Evolutionary conservation across 2,888 invertebrate genomes (phyloP).

Genomic region (Eilema griseolum): DNA sequence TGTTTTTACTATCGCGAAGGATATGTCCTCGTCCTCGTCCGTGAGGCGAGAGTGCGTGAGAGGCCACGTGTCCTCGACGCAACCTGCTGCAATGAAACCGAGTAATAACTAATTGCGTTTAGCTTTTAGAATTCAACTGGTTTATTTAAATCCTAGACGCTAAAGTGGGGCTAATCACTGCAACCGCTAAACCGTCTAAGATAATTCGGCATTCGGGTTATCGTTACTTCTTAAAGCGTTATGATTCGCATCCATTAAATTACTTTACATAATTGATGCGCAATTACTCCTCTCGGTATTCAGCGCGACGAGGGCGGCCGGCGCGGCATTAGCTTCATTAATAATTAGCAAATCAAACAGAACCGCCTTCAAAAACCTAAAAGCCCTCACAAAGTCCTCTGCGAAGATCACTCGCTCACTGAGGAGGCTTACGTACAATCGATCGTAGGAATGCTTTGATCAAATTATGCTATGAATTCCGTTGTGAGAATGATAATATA

Average conservation of each 20-base stretch:
- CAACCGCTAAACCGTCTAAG: not conserved
- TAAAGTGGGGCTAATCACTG: no score
- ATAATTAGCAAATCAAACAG: slow-evolving; percentile 1
- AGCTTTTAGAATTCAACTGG: not conserved
- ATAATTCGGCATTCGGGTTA: not conserved
- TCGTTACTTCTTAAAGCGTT: not conserved
- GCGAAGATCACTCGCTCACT: not conserved
- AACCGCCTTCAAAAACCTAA: not conserved
- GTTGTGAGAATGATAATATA: not conserved
- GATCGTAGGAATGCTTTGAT: not conserved
- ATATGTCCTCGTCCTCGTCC: not conserved
- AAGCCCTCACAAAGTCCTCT: not conserved
- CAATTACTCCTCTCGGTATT: not conserved
- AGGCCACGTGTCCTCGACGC: not conserved
- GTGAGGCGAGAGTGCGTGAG: not conserved
- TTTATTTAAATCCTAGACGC: not conserved
- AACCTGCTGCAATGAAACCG: not conserved
- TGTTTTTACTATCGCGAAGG: not conserved
- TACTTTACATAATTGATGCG: slow-evolving; percentile 2
- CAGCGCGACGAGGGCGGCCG: not conserved
- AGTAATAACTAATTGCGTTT: not conserved
- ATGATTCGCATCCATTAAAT: not conserved
- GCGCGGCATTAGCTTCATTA: slow-evolving; percentile 1
- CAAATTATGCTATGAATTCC: not conserved
- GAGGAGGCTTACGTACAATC: not conserved